A percentile compares a stretch with the other conserved stretches of the same genome.
phyloP scores from a whole-genome alignment of 2,888 invertebrate genomes.

The Lasioglossum marginatum region DNA sequence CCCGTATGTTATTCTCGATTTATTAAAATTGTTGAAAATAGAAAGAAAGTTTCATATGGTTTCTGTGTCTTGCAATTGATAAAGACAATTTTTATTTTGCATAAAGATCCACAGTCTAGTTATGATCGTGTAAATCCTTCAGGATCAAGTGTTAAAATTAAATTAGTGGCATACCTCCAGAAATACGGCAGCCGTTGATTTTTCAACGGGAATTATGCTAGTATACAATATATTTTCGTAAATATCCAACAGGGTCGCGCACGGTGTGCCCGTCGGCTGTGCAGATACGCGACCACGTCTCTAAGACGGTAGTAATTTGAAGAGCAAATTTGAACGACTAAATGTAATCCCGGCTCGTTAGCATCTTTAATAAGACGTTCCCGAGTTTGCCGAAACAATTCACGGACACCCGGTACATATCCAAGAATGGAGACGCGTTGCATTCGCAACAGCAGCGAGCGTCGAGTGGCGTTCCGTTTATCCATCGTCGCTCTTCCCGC shows the following conservation, averaged over 20 bases:
- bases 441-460: conserved; percentile 26
- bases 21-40: too few species aligned
- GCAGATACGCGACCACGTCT: background rate
- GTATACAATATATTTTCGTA: background rate
- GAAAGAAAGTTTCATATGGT: too few species aligned
- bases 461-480: conserved; percentile 59
- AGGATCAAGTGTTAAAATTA: too few species aligned
- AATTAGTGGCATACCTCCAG: too few species aligned
- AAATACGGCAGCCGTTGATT: too few species aligned
- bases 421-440: conserved; percentile 28
- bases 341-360: background rate
- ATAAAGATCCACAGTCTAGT: too few species aligned
- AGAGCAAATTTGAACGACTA: background rate
- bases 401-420: conserved; percentile 5
- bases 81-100: too few species aligned
- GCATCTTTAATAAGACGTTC: background rate
- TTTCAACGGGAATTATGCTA: too few species aligned
- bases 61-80: too few species aligned
- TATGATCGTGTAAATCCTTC: too few species aligned
- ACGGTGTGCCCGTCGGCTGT: background rate
- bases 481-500: conserved; percentile 59
- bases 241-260: background rate
- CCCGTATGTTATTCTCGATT: too few species aligned
- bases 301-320: conserved; percentile 8
- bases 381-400: conserved; percentile 5